These are phyloP conservation scores for Orcinus orca DNA, from an alignment of 2,113 vertebrate species.

Conservation along the genomic window DNA sequence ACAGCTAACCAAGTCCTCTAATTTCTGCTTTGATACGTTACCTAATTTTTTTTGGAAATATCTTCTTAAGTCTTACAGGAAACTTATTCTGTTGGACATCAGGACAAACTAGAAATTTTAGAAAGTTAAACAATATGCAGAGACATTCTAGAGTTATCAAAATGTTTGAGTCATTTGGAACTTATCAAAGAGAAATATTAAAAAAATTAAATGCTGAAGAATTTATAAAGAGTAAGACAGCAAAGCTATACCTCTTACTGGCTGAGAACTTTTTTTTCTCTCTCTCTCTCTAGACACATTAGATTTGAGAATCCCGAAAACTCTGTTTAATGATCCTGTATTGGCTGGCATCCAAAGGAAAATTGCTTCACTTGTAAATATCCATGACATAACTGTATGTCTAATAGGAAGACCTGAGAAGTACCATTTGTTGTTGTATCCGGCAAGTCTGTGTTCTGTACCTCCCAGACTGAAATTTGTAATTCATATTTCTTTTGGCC, in stretches of 20 bases:
- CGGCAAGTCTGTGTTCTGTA: slow-evolving; percentile 22
- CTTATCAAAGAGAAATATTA: neutral
- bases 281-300: neutral
- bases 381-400: slow-evolving; percentile 36
- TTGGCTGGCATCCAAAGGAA: slow-evolving; percentile 58
- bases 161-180: neutral
- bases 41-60: neutral
- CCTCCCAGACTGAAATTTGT: slow-evolving; percentile 56
- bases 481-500: slow-evolving; percentile 77
- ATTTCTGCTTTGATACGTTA: neutral
- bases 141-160: neutral
- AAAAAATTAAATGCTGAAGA: neutral
- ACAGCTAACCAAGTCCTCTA: neutral
- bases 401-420: slow-evolving; percentile 65
- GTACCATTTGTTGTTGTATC: slow-evolving; percentile 41
- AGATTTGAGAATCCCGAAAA: slow-evolving; percentile 37
- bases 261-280: neutral
- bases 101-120: neutral
- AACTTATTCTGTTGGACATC: neutral
- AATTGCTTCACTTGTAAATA: slow-evolving; percentile 54
- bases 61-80: neutral
- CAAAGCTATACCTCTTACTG: slow-evolving; percentile 1
- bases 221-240: neutral
- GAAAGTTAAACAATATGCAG: neutral
- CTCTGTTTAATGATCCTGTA: slow-evolving; percentile 33